These are phyloP conservation scores for Balaeniceps rex DNA, from an alignment of 2,113 vertebrate genomes.

Conservation along the genomic window DNA sequence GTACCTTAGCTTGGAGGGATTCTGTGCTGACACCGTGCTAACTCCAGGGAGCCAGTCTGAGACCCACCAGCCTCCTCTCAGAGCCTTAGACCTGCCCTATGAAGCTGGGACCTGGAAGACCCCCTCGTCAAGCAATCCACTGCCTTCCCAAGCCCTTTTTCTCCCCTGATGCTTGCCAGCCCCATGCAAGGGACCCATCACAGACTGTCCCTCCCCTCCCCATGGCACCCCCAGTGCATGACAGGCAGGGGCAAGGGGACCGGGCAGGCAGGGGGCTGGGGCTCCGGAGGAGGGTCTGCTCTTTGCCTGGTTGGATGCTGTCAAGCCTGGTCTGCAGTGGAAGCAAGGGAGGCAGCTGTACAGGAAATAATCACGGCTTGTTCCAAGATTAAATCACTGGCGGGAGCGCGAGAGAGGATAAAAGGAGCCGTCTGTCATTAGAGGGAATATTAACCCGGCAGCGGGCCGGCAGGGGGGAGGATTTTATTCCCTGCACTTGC, in stretches of 20 bases:
- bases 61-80: not conserved
- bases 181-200: not conserved
- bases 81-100: not conserved
- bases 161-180: not conserved
- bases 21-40: not conserved
- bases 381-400: slow-evolving; percentile 69
- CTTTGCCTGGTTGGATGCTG: not conserved
- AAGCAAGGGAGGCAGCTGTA: slow-evolving; percentile 55
- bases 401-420: slow-evolving; percentile 39
- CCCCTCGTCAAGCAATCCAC: not conserved
- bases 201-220: not conserved
- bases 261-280: not conserved
- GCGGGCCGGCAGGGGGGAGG: not conserved
- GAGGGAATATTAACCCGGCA: slow-evolving; percentile 56
- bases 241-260: not conserved
- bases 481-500: slow-evolving; percentile 17
- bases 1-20: not conserved
- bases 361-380: slow-evolving; percentile 62
- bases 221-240: fast-evolving
- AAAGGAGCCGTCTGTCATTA: slow-evolving; percentile 68
- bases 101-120: not conserved
- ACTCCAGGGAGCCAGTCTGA: not conserved
- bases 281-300: not conserved
- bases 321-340: not conserved
- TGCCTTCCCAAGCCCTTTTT: not conserved